Conservation (phyloP, 2,888 invertebrate genomes). For the Platynereis dumerilii region DNA sequence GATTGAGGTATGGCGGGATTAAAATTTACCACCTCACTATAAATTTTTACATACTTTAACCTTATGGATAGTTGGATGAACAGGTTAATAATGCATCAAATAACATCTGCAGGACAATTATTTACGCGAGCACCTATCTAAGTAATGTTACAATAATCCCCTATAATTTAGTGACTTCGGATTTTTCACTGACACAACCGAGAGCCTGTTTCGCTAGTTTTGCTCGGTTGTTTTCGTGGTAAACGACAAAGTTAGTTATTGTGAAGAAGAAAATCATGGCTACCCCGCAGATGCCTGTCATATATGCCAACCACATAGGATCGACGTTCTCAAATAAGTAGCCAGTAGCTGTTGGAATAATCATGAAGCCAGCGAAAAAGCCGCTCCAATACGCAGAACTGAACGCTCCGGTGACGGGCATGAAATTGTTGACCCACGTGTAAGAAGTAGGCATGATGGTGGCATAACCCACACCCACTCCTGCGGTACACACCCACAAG, state of each 20-base stretch:
- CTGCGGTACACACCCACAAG: constrained; percentile 60
- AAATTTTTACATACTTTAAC: too few species aligned
- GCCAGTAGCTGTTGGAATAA: constrained; percentile 60
- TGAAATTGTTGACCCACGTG: constrained; percentile 63
- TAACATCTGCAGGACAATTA: too few species aligned
- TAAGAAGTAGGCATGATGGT: constrained; percentile 64
- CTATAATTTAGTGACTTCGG: too few species aligned
- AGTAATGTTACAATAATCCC: too few species aligned
- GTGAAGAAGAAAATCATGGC: constrained; percentile 37
- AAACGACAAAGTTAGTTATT: constrained; percentile 10
- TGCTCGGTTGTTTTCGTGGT: constrained; percentile 1
- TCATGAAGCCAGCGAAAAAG: constrained; percentile 63
- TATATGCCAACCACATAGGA: constrained; percentile 59
- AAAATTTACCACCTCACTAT: too few species aligned
- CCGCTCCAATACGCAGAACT: constrained; percentile 63
- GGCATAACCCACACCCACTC: constrained; percentile 63
- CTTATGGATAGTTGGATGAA: too few species aligned
- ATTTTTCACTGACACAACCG: too few species aligned
- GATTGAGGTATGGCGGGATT: too few species aligned
- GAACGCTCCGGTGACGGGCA: constrained; percentile 62
- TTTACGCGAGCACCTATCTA: too few species aligned
- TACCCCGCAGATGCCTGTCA: constrained; percentile 29
- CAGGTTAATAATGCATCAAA: too few species aligned
- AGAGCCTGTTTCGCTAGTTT: too few species aligned
- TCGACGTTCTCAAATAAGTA: constrained; percentile 53